Conservation (phyloP, 2,113 vertebrate species). For the Corapipo altera region DNA sequence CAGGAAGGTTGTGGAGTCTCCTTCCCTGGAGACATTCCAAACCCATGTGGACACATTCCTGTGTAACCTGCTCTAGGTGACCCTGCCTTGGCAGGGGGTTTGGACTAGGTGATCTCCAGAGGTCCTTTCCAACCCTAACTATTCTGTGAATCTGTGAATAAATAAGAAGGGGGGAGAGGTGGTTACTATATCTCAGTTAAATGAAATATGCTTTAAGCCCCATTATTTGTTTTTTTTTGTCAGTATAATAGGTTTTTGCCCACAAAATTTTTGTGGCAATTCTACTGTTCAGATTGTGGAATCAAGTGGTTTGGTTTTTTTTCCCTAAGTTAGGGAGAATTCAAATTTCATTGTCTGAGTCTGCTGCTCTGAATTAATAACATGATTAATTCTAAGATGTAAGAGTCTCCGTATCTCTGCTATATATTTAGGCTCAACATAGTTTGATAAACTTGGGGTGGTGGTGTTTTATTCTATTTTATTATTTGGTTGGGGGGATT, state of each 20-base stretch:
- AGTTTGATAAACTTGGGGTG: not conserved
- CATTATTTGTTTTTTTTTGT: not conserved
- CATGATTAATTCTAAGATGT: not conserved
- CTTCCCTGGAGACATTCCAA: not conserved
- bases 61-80: not conserved
- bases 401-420: not conserved
- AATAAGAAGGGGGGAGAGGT: accelerated
- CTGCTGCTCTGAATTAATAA: not conserved
- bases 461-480: not conserved
- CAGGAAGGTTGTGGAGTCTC: not conserved
- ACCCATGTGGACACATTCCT: not conserved
- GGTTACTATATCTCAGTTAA: not conserved
- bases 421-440: not conserved
- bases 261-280: not conserved
- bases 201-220: not conserved
- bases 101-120: accelerated
- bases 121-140: not conserved
- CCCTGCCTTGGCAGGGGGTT: not conserved
- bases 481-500: not conserved
- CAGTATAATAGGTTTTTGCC: not conserved
- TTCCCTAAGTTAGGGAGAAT: not conserved
- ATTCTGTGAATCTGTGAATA: not conserved
- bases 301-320: not conserved
- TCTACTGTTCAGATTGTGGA: not conserved
- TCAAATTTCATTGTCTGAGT: not conserved